A percentile compares a stretch with the other conserved stretches of the same genome.
These are phyloP conservation scores for Tragelaphus strepsiceros DNA, from an alignment of 2,113 vertebrate genomes.

Conservation along the genomic window DNA sequence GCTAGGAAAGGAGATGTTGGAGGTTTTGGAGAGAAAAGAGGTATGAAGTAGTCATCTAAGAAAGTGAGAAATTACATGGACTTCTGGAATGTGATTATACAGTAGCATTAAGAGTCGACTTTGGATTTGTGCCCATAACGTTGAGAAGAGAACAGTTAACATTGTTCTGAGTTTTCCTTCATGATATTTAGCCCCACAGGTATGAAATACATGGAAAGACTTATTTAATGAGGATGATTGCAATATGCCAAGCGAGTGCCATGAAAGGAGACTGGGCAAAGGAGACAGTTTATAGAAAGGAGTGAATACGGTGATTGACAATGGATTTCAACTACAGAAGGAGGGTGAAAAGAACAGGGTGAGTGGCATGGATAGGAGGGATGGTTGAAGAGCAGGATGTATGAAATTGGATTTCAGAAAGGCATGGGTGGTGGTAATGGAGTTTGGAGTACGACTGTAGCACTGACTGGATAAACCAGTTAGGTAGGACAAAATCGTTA, in stretches of 20 bases:
- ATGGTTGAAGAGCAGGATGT: background rate
- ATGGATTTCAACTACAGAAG: background rate
- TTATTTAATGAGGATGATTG: background rate
- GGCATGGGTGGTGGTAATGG: background rate
- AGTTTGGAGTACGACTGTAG: background rate
- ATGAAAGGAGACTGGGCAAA: background rate
- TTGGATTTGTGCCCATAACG: background rate
- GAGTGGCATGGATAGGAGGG: background rate
- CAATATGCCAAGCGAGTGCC: background rate
- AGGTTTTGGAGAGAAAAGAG: background rate
- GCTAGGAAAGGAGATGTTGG: background rate
- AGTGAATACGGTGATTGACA: background rate
- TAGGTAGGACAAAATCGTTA: background rate
- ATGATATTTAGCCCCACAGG: background rate
- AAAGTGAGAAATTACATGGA: background rate
- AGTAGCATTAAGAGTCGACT: background rate
- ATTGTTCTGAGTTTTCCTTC: background rate
- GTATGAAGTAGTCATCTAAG: background rate
- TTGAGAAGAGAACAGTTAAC: background rate
- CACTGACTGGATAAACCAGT: background rate
- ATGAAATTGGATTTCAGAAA: background rate
- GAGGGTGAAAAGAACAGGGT: background rate
- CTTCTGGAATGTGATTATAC: background rate
- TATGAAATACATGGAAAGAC: background rate
- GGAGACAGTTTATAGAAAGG: background rate